These are phyloP conservation scores for Eubasilissa splendida DNA, from an alignment of 2,888 invertebrate species.

Conservation along the genomic window DNA sequence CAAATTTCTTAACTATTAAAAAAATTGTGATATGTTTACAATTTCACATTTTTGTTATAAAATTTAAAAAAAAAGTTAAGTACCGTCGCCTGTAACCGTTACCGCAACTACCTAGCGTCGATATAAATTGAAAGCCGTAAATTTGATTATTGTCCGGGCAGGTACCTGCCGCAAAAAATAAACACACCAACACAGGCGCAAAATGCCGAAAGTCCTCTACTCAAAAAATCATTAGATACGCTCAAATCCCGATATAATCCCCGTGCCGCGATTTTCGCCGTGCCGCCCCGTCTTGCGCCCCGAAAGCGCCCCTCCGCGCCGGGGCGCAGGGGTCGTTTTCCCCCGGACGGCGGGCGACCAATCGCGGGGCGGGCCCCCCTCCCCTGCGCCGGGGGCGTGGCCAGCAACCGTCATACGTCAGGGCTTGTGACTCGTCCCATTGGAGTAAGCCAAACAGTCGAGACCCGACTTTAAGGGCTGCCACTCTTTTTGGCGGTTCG, in stretches of 20 bases:
- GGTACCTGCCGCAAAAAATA: no score
- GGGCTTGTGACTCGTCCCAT: conserved; percentile 40
- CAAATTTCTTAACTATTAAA: no score
- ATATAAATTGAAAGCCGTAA: no score
- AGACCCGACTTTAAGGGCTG: conserved; percentile 6
- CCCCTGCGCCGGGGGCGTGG: conserved; percentile 47
- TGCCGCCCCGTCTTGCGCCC: conserved; percentile 13
- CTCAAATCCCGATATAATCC: conserved; percentile 56
- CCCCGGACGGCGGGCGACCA: not conserved
- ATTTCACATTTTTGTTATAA: no score
- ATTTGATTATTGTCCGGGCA: no score
- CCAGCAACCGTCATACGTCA: conserved; percentile 52
- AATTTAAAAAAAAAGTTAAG: no score
- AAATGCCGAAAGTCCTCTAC: conserved; percentile 5
- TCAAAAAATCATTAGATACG: conserved; percentile 57
- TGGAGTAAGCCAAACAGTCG: not conserved
- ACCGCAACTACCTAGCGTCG: no score
- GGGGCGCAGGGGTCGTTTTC: conserved; percentile 2
- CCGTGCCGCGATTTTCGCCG: conserved; percentile 57
- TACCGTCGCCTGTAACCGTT: no score
- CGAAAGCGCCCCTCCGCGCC: conserved; percentile 7
- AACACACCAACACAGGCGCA: not conserved
- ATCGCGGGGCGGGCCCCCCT: not conserved
- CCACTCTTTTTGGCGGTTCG: not conserved
- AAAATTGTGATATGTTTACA: no score